phyloP scores from a whole-genome alignment of 2,888 invertebrate species.

The Metellina segmentata region DNA sequence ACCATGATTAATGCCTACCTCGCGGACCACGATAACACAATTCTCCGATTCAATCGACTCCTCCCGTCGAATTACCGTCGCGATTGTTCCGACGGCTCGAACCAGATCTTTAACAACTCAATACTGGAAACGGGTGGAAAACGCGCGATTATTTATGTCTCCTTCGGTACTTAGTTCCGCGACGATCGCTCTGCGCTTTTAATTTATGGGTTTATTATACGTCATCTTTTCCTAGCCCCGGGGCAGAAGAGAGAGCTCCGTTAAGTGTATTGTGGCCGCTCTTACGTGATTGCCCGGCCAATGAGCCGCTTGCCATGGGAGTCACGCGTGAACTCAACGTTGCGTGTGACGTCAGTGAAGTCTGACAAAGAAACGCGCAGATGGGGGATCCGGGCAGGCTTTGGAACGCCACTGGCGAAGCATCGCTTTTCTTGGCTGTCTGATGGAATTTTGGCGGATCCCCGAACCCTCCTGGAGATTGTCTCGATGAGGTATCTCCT shows the following conservation, averaged over 20 bases:
- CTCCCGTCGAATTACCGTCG: conserved; percentile 59
- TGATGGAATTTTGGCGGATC: background rate
- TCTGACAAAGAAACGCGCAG: conserved; percentile 71
- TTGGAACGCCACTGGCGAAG: conserved; percentile 32
- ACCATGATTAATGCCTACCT: conserved; percentile 51
- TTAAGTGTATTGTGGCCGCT: conserved; percentile 16
- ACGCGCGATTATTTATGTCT: conserved; percentile 68
- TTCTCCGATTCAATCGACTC: conserved; percentile 53
- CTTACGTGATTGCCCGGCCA: conserved; percentile 67
- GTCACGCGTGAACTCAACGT: conserved; percentile 74
- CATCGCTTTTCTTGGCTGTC: conserved; percentile 37
- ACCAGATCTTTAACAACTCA: conserved; percentile 68
- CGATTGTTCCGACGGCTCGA: conserved; percentile 20
- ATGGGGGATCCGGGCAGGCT: conserved; percentile 35
- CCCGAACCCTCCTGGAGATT: no score
- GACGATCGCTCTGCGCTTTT: conserved; percentile 39
- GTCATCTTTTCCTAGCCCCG: conserved; percentile 44
- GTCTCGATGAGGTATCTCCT: no score
- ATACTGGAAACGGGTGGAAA: conserved; percentile 58
- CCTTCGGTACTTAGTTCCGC: conserved; percentile 57
- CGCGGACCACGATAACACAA: conserved; percentile 34
- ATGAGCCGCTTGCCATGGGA: conserved; percentile 67
- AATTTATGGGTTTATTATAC: conserved; percentile 75
- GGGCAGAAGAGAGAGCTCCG: conserved; percentile 10
- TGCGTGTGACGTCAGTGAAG: conserved; percentile 76